A percentile compares a stretch with the other conserved stretches of the same genome.
phyloP scores from a whole-genome alignment of 2,113 vertebrate species.

The Pelodiscus sinensis region DNA sequence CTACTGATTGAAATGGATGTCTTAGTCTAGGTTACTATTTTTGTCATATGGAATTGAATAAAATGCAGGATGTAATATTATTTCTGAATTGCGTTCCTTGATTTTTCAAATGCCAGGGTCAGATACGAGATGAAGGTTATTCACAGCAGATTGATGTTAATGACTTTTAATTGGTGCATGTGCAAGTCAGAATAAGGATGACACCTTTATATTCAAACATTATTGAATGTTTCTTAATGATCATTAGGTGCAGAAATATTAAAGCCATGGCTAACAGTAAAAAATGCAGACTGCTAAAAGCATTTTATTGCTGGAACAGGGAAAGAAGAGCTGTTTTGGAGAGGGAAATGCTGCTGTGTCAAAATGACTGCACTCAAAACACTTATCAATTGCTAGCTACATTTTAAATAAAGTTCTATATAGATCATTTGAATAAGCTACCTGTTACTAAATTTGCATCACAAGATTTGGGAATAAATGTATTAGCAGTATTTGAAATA shows the following conservation, averaged over 20 bases:
- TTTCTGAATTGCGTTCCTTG: conserved; percentile 78
- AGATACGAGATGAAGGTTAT: conserved; percentile 21
- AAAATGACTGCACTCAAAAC: not conserved
- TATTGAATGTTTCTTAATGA: conserved; percentile 30
- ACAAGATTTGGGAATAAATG: not conserved
- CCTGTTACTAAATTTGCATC: not conserved
- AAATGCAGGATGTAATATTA: conserved; percentile 84
- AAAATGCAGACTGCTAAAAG: not conserved
- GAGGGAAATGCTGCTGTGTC: not conserved
- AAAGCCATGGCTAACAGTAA: conserved; percentile 40
- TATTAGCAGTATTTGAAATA: not conserved
- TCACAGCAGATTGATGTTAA: conserved; percentile 28
- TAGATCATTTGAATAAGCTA: not conserved
- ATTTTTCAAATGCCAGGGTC: conserved; percentile 64
- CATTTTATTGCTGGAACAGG: not conserved
- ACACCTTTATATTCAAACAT: conserved; percentile 39
- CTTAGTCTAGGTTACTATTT: conserved; percentile 86
- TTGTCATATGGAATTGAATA: conserved; percentile 86
- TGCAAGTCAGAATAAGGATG: not conserved
- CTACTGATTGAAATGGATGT: conserved; percentile 85
- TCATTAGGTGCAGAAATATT: conserved; percentile 38
- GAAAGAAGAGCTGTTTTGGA: not conserved
- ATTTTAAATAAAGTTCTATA: not conserved
- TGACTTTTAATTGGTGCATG: conserved; percentile 18
- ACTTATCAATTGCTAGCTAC: not conserved